Evolutionary conservation across 2,113 vertebrate species (phyloP).

Genomic region (Heteronetta atricapilla): DNA sequence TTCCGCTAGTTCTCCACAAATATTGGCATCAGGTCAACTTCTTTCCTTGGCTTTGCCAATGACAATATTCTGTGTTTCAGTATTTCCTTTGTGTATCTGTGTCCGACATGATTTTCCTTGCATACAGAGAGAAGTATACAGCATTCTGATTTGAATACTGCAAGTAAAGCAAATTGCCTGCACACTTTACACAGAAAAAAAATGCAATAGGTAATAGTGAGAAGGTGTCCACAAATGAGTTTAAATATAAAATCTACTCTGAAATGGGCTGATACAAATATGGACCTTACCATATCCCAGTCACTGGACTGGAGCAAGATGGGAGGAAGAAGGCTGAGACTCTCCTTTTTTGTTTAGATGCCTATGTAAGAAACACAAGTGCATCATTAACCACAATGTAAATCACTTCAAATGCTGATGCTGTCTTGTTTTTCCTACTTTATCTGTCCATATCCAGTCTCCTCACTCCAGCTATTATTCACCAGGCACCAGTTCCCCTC

Average conservation of each 20-base stretch:
- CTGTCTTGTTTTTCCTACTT: background rate
- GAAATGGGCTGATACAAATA: background rate
- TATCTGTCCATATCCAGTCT: background rate
- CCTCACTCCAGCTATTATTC: background rate
- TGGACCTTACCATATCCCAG: background rate
- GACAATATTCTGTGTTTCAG: slow-evolving; percentile 61
- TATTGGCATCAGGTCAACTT: slow-evolving; percentile 44
- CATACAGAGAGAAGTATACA: background rate
- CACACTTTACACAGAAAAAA: background rate
- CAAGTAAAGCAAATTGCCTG: slow-evolving; percentile 1
- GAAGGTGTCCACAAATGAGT: background rate
- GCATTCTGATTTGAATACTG: background rate
- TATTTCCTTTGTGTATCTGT: slow-evolving; percentile 36
- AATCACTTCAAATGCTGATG: background rate
- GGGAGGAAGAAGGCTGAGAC: background rate
- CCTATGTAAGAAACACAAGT: background rate
- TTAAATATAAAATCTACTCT: background rate
- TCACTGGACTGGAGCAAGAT: background rate
- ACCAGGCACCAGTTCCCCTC: background rate
- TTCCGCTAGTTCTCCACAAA: slow-evolving; percentile 43
- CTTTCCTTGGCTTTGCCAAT: slow-evolving; percentile 61
- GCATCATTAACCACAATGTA: background rate
- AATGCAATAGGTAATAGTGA: background rate
- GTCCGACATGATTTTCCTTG: slow-evolving; percentile 54
- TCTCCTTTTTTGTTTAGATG: background rate